Evolutionary conservation across 1,140 invertebrate species (phyloP).

Genomic region (Heterodera schachtii): DNA sequence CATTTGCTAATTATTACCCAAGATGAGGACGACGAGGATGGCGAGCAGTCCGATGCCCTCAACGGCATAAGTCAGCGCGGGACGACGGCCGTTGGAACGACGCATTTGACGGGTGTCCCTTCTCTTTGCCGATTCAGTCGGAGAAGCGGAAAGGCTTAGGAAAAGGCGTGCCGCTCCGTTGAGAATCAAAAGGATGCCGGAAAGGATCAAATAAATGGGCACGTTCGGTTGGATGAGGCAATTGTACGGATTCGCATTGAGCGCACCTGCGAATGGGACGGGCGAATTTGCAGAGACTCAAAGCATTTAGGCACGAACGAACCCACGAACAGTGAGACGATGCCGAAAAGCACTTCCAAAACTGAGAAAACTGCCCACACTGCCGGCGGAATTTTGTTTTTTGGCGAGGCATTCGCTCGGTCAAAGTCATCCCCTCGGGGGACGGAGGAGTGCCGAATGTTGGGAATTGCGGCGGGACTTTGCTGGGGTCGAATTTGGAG

Average conservation of each 20-base stretch:
- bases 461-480: neutral
- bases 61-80: constrained; percentile 36
- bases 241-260: constrained; percentile 36
- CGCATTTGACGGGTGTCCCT: constrained; percentile 11
- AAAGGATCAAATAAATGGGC: constrained; percentile 41
- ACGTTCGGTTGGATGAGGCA: constrained; percentile 44
- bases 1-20: constrained; percentile 32
- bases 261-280: constrained; percentile 26
- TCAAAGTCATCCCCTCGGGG: neutral
- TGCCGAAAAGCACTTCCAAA: constrained; percentile 34
- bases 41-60: constrained; percentile 37
- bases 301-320: constrained; percentile 1
- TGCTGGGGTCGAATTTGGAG: neutral
- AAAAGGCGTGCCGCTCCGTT: constrained; percentile 34
- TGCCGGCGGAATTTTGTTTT: constrained; percentile 21
- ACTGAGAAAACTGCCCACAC: constrained; percentile 32
- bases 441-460: neutral
- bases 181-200: constrained; percentile 37
- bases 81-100: neutral
- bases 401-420: constrained; percentile 18
- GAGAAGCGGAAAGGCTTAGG: constrained; percentile 10
- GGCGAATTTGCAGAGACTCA: neutral
- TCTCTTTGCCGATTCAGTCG: neutral
- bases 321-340: constrained; percentile 36
- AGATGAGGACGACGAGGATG: constrained; percentile 37